These are phyloP conservation scores for Mimumesa dahlbomi DNA, from an alignment of 2,888 invertebrate genomes.

Conservation along the genomic window DNA sequence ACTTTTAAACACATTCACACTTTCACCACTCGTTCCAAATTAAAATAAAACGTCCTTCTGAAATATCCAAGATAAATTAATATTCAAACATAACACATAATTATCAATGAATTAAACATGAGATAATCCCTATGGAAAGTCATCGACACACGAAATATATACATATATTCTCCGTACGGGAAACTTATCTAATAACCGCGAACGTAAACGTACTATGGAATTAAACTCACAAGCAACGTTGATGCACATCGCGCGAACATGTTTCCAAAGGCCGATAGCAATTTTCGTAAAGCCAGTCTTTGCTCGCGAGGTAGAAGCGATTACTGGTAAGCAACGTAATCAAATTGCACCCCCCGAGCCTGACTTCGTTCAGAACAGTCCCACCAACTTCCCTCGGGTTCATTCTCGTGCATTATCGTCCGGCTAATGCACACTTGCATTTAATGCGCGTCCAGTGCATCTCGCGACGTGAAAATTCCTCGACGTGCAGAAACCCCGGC, in stretches of 20 bases:
- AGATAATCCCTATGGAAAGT: too few relatives aligned
- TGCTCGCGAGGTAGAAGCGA: constrained; percentile 73
- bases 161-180: too few relatives aligned
- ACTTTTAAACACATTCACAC: too few relatives aligned
- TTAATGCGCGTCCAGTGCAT: constrained; percentile 10
- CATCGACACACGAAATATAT: too few relatives aligned
- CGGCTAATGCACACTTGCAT: constrained; percentile 22
- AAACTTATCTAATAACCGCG: neutral
- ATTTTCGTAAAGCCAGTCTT: constrained; percentile 74
- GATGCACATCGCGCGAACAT: constrained; percentile 57
- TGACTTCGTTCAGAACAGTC: constrained; percentile 68
- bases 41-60: too few relatives aligned
- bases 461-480: constrained; percentile 3
- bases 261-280: constrained; percentile 67
- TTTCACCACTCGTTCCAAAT: too few relatives aligned
- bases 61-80: too few relatives aligned
- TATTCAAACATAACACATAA: too few relatives aligned
- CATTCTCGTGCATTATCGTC: constrained; percentile 57
- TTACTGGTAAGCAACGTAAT: constrained; percentile 77
- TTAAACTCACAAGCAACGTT: constrained; percentile 70
- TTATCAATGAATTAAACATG: too few relatives aligned
- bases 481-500: neutral
- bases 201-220: neutral
- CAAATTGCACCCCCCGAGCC: constrained; percentile 73
- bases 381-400: constrained; percentile 62